A percentile compares a stretch with the other conserved stretches of the same genome.
These are phyloP conservation scores for Spondyliosoma cantharus DNA, from an alignment of 2,797 vertebrate species.

Conservation along the genomic window DNA sequence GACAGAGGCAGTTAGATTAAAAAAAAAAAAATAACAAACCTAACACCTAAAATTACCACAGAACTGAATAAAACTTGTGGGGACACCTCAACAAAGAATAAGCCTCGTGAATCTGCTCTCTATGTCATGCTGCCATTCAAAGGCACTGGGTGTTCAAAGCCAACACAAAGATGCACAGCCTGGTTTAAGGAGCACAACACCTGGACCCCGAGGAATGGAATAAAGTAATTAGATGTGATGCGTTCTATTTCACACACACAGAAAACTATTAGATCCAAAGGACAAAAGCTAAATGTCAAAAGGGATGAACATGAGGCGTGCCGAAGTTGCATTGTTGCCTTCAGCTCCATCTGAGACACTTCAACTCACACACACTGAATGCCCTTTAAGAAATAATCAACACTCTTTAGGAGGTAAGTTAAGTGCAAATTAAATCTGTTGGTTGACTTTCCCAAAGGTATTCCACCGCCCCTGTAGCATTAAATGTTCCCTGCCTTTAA, in stretches of 20 bases:
- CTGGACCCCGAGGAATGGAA: constrained; percentile 13
- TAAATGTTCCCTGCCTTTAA: constrained; percentile 7
- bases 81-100: neutral
- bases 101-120: constrained; percentile 9
- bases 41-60: neutral
- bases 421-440: constrained; percentile 47
- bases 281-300: constrained; percentile 46
- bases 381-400: constrained; percentile 56
- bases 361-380: constrained; percentile 43
- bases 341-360: constrained; percentile 53
- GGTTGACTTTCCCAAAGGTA: constrained; percentile 38
- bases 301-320: neutral
- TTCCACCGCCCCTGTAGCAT: constrained; percentile 10
- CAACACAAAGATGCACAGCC: constrained; percentile 12
- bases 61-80: neutral
- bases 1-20: neutral
- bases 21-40: neutral
- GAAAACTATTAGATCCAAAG: constrained; percentile 34
- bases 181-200: constrained; percentile 20
- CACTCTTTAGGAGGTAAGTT: constrained; percentile 35
- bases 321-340: constrained; percentile 22
- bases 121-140: neutral
- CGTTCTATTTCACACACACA: constrained; percentile 34
- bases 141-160: constrained; percentile 7
- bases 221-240: constrained; percentile 24